Evolutionary conservation across 2,797 vertebrate genomes (phyloP).

Genomic region (Acanthurus tractus): DNA sequence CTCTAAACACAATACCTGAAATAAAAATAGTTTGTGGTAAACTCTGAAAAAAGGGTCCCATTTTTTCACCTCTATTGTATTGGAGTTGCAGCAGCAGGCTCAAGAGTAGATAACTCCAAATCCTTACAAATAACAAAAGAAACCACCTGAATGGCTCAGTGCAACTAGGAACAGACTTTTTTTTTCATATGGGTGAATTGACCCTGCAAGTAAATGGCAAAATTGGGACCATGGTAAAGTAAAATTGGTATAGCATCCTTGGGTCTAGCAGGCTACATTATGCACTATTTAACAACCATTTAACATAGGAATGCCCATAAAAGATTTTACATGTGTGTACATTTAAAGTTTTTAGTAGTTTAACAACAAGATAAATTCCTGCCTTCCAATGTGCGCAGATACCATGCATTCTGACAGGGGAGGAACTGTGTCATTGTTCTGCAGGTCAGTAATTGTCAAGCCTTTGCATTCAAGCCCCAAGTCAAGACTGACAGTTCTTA

Average conservation of each 20-base stretch:
- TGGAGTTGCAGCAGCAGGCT: neutral
- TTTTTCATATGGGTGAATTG: conserved; percentile 18
- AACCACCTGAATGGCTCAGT: neutral
- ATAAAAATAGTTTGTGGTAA: neutral
- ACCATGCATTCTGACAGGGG: neutral
- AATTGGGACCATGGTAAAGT: conserved; percentile 5
- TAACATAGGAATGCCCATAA: neutral
- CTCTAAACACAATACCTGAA: neutral
- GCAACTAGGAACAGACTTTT: neutral
- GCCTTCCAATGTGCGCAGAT: neutral
- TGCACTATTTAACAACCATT: conserved; percentile 12
- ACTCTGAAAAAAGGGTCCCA: neutral
- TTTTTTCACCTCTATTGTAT: neutral
- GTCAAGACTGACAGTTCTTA: too few relatives aligned
- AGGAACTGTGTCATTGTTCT: too few relatives aligned
- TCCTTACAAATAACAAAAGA: neutral
- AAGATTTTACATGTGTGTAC: neutral
- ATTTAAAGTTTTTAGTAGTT: conserved; percentile 1
- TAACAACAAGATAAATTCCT: neutral
- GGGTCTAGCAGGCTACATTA: conserved; percentile 1
- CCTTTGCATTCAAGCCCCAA: too few relatives aligned
- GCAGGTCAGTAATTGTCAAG: too few relatives aligned
- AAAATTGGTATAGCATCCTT: conserved; percentile 12
- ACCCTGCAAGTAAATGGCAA: conserved; percentile 6
- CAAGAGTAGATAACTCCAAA: neutral